Conservation (phyloP, 2,888 invertebrate species). For the Eupithecia subumbrata region DNA sequence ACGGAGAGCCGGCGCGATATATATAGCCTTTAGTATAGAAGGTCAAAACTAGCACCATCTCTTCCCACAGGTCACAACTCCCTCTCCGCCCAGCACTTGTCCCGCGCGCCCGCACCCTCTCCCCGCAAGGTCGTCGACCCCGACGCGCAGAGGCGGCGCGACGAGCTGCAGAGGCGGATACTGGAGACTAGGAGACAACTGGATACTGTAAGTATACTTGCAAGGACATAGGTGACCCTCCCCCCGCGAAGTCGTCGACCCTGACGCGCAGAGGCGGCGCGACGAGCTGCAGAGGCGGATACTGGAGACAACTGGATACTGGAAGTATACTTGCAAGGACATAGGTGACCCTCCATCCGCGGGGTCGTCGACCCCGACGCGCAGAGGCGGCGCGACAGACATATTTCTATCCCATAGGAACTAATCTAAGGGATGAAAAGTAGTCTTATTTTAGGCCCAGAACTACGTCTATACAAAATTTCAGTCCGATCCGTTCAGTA, state of each 20-base stretch:
- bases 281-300: conserved; percentile 91
- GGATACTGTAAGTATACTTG: conserved; percentile 88
- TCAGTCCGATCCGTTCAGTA: no score
- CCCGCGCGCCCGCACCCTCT: conserved; percentile 69
- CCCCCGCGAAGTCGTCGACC: no score
- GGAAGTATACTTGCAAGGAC: conserved; percentile 81
- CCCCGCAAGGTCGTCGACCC: conserved; percentile 83
- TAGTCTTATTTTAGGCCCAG: no score
- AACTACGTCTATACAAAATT: no score
- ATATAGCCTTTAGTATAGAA: no score
- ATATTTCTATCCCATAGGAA: no score
- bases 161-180: conserved; percentile 90
- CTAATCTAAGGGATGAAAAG: no score
- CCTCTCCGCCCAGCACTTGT: conserved; percentile 82
- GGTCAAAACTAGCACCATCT: neutral
- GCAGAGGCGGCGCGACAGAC: conserved; percentile 81
- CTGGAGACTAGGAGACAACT: conserved; percentile 93
- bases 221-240: no score
- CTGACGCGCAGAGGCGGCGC: conserved; percentile 66
- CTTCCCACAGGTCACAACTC: neutral
- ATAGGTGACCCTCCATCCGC: no score
- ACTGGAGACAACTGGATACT: conserved; percentile 94
- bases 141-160: conserved; percentile 86
- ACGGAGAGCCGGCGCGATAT: no score
- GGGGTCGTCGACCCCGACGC: no score